Evolutionary conservation across 2,113 vertebrate species (phyloP), one percentile per base, ranked within the genome.

Genomic region (Phaethon lepturus): DNA sequence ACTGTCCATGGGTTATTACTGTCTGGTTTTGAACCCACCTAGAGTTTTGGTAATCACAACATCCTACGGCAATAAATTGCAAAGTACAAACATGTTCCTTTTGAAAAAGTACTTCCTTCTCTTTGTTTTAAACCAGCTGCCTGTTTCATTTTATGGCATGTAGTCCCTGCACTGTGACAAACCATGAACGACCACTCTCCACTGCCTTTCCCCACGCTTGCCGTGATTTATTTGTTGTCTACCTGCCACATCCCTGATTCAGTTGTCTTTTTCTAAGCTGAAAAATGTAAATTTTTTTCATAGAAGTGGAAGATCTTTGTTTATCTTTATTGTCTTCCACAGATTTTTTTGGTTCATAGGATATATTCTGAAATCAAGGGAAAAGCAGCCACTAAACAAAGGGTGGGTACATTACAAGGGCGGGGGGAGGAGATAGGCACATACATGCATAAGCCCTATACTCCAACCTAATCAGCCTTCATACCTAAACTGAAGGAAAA

Each of bases 111-210:
- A 24, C 25, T 93, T 88, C 84, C 92, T 91, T 18, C 53, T 42
- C 69, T 91, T 91, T 95, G 68, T 77, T 62, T 47, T 7, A 50
- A 33, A 15, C 16, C 56, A 92, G 68, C 38, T 18, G 49, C 44
- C 63, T 29, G 13, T 17, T 60, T 28, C 11, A 9, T 45, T 84
- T 94, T 76, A 81, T 18, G 42, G 74, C 83, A 66, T 11, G 62
- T 11, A 2, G 7, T 17, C 78, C 45, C 12, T 10, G 31, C 7
- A 2, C 47, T 12, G 45, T 6, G 79, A 42, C 44, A 77, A 86
- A 52, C 26, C 59, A 7, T 0, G 2, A 66, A 2, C 0, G 15
- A 40, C 17, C 50, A 8, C 11, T 19, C 45, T 10, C 3, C 0
- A 6, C 28, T 10, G 18, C 49, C 55, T 13, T 10, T 49, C 72